Evolutionary conservation across 2,797 vertebrate genomes (phyloP).

Genomic region (Crossoptilon crossoptilon): DNA sequence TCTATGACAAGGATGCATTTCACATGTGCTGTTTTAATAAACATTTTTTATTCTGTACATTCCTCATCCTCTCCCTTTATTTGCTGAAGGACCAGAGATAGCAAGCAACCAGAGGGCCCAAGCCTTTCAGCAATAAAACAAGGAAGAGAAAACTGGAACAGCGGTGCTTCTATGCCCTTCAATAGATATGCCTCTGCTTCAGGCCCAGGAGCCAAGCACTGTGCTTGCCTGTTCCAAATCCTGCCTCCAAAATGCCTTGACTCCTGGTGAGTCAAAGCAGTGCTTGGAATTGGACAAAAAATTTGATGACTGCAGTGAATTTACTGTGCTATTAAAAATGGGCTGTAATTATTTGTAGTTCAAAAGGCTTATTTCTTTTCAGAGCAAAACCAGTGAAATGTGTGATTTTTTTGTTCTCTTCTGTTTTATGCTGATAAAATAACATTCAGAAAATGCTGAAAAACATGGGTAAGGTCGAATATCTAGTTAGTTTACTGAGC

Average conservation of each 20-base stretch:
- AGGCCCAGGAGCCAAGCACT: fast-evolving
- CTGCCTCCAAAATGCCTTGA: neutral
- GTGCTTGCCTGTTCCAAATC: neutral
- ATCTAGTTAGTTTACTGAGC: neutral
- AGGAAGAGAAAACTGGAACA: neutral
- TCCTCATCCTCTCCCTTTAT: neutral
- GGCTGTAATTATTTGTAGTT: neutral
- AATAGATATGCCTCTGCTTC: neutral
- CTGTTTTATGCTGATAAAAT: neutral
- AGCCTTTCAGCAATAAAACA: neutral
- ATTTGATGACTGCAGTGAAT: neutral
- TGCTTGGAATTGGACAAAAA: conserved; percentile 4
- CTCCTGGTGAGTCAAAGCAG: neutral
- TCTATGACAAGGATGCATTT: neutral
- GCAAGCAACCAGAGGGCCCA: neutral
- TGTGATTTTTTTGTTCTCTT: neutral
- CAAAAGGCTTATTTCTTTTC: neutral
- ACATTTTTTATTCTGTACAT: neutral
- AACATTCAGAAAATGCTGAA: neutral
- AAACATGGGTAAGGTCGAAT: neutral
- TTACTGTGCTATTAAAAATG: neutral
- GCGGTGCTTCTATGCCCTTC: neutral
- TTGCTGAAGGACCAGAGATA: neutral
- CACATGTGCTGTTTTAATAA: neutral
- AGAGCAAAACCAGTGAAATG: neutral